Base-by-base conservation (phyloP, 2,113 vertebrate genomes). In the Podilymbus podiceps region DNA sequence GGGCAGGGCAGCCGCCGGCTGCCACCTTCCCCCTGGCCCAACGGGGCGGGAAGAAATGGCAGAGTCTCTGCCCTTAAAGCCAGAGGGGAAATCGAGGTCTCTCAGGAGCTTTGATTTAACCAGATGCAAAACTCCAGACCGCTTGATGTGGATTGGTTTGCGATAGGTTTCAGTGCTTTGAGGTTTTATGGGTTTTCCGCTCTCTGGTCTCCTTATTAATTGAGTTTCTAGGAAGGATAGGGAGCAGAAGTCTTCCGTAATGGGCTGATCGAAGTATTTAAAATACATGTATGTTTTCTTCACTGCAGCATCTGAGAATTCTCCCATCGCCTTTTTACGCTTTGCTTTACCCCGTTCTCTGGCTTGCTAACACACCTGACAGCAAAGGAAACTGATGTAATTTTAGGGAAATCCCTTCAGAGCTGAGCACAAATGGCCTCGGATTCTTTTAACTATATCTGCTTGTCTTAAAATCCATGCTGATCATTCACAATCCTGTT, bases 11-110 rank as follows among this genome's bases (percentile, higher is more conserved):
- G 44, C 19, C 49, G 2, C 33, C 0, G 3, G 23, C 67, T 82
- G 47, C 15, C 18, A 9, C 55, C 35, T 47, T 55, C n/a, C 38
- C 19, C 6, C 2, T 1, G 38, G 38, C 1, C 2, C 3, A 2
- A n/a, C 2, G 9, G 8, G 3, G 2, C 23, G 7, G 28, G 46
- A 67, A 33, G 62, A 55, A 68, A 28, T 3, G 33, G n/a, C 15
- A 44, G 17, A 68, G 17, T 83, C 13, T 60, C 55, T 83, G 27
- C 27, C 33, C 55, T 62, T 84, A 27, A 44, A 69, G 46, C 50
- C 72, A 53, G 73, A 92, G 21, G 24, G 30, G 19, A 85, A 53
- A 35, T 25, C 0, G 1, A 2, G 4, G 0, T n/a, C 11, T 75
- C 33, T 52, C 14, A 6, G 40, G 7, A 30, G 24, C 83, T 90